Base-by-base conservation (phyloP, 2,797 vertebrate species). In the Falco cherrug region DNA sequence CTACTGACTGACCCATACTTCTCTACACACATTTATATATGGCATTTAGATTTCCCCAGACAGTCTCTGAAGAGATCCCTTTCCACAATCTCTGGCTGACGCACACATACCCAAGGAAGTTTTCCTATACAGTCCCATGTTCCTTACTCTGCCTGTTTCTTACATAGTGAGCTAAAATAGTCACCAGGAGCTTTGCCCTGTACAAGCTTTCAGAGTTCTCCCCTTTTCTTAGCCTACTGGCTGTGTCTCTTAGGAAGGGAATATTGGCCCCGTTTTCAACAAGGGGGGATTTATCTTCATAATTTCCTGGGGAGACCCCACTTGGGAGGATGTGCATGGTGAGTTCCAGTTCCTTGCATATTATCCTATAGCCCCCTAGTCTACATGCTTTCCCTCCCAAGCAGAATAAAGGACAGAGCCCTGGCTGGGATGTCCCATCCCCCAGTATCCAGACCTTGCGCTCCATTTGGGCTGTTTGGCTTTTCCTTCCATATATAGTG, bases 401-500 rank as follows among this genome's bases (percentile, higher is more conserved):
- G 53, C 71, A 50, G 74, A 74, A 47, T 53, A 56, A 87, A 89
- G 86, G 90, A 79, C 56, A 43, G 79, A 93, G 74, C 77, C 63
- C 65, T 57, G 59, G 67, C 82, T 92, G 76, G 94, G 96, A 92
- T 90, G 80, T 94, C 93, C 95, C 94, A 92, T 96, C 95, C 94
- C 94, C 95, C 94, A 85, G 82, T 47, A 90, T 35, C 87, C 95
- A 96, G 91, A 89, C 91, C 91, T 97, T 93, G 87, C 80, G 25
- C 93, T 97, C 97, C 95, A 84, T 97, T 97, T 94, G 94, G 95
- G 93, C 96, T 96, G 93, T 96, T 97, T 97, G 94, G 94, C 96
- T 96, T 97, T 98, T 97, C 95, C 97, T 98, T 98, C 98, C 98
- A 98, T 98, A 98, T 98, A 98, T 98, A 98, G 98, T 67, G 96